These are phyloP conservation scores for Oryctes rhinoceros DNA, from an alignment of 1,140 invertebrate genomes.

Conservation along the genomic window DNA sequence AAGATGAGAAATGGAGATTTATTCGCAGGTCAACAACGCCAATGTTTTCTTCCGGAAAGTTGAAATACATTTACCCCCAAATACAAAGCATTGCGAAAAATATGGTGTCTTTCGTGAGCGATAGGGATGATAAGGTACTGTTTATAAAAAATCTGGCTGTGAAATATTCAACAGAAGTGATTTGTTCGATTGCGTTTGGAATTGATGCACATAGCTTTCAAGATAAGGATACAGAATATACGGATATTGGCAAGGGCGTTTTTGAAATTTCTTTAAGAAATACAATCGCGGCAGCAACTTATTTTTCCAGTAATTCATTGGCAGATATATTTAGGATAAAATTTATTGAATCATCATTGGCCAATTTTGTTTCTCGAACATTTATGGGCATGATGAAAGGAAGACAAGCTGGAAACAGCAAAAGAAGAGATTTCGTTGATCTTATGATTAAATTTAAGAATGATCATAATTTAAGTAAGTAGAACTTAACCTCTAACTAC, in stretches of 20 bases:
- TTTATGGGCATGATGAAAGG: constrained; percentile 53
- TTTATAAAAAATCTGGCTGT: constrained; percentile 53
- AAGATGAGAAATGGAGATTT: constrained; percentile 62
- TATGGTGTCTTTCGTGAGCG: constrained; percentile 48
- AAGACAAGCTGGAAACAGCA: constrained; percentile 51
- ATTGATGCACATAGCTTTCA: constrained; percentile 60
- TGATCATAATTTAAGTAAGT: constrained; percentile 39
- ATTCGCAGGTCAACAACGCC: constrained; percentile 64
- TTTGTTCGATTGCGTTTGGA: constrained; percentile 63
- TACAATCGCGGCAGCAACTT: constrained; percentile 40
- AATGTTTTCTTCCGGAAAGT: constrained; percentile 65
- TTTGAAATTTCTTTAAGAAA: constrained; percentile 46
- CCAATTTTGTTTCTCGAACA: constrained; percentile 50
- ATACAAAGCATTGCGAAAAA: constrained; percentile 51
- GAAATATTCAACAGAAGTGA: constrained; percentile 65
- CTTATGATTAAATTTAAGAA: constrained; percentile 64
- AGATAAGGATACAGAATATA: constrained; percentile 60
- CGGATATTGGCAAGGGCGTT: constrained; percentile 49
- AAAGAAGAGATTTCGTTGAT: constrained; percentile 66
- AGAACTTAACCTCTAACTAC: background rate
- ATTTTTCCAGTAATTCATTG: constrained; percentile 49
- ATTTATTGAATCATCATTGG: constrained; percentile 45
- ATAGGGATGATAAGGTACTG: constrained; percentile 33
- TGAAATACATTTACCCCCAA: constrained; percentile 60
- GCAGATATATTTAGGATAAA: constrained; percentile 47